phyloP scores from a whole-genome alignment of 2,888 invertebrate genomes.

The Patella depressa region DNA sequence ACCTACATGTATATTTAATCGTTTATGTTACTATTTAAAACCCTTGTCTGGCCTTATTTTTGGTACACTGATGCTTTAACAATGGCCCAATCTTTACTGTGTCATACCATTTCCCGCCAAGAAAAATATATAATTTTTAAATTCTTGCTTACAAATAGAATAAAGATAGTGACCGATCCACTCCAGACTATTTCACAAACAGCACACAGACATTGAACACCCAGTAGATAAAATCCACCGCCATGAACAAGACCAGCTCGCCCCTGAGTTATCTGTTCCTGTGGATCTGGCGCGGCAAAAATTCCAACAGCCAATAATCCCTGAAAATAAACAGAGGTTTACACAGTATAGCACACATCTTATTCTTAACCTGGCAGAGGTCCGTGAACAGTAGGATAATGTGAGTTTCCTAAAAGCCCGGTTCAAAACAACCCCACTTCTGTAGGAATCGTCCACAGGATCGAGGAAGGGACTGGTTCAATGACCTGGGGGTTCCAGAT shows the following conservation, averaged over 20 bases:
- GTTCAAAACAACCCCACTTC: too few species aligned
- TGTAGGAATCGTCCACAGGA: too few species aligned
- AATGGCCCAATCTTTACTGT: too few species aligned
- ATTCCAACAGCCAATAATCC: slow-evolving; percentile 89
- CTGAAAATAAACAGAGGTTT: slow-evolving; percentile 64
- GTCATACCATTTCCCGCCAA: too few species aligned
- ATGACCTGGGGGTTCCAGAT: too few species aligned
- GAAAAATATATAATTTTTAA: too few species aligned
- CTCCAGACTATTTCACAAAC: slow-evolving; percentile 84
- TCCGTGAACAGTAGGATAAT: neutral
- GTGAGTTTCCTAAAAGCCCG: too few species aligned
- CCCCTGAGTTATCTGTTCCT: slow-evolving; percentile 82
- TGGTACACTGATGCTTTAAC: too few species aligned
- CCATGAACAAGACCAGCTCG: slow-evolving; percentile 74
- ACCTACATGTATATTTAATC: too few species aligned
- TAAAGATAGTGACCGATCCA: slow-evolving; percentile 78
- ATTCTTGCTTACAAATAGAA: slow-evolving; percentile 79
- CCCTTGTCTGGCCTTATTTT: too few species aligned
- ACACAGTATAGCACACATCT: neutral
- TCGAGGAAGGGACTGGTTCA: too few species aligned
- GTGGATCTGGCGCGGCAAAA: slow-evolving; percentile 85
- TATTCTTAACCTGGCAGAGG: neutral
- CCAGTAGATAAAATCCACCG: slow-evolving; percentile 89
- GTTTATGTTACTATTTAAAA: too few species aligned
- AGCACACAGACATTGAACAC: slow-evolving; percentile 83